Evolutionary conservation across 2,113 vertebrate species (phyloP).

Genomic region (Malurus cyaneus): DNA sequence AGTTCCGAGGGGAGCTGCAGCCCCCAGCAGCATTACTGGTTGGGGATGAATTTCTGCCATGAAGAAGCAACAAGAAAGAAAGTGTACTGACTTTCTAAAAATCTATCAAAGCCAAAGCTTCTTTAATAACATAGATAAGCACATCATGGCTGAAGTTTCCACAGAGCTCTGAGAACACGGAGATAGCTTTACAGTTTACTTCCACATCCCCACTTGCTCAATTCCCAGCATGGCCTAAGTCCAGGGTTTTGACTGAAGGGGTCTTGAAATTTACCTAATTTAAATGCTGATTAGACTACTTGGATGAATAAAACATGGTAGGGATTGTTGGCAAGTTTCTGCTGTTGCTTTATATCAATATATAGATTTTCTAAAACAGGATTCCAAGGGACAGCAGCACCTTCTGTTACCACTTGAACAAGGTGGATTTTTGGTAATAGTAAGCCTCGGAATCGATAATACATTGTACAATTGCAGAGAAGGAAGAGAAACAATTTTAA

Average conservation of each 20-base stretch:
- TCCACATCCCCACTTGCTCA: neutral
- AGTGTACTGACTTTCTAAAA: neutral
- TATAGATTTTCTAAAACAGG: neutral
- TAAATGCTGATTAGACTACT: constrained; percentile 36
- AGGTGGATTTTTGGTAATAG: neutral
- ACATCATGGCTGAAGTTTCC: neutral
- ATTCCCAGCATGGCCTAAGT: neutral
- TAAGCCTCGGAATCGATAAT: neutral
- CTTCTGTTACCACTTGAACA: neutral
- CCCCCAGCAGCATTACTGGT: fast-evolving
- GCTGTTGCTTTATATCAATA: constrained; percentile 6
- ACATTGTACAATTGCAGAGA: neutral
- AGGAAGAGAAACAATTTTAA: neutral
- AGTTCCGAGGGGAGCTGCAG: neutral
- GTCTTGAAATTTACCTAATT: constrained; percentile 23
- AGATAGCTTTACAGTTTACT: neutral
- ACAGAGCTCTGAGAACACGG: neutral
- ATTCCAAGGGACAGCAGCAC: neutral
- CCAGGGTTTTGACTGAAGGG: neutral
- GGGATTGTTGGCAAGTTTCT: constrained; percentile 22
- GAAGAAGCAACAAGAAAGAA: neutral
- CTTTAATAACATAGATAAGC: neutral
- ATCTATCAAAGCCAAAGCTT: neutral
- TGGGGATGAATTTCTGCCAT: neutral
- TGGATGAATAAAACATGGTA: neutral